Conservation (phyloP, 2,888 invertebrate species). For the Drosophila hamatofila region DNA sequence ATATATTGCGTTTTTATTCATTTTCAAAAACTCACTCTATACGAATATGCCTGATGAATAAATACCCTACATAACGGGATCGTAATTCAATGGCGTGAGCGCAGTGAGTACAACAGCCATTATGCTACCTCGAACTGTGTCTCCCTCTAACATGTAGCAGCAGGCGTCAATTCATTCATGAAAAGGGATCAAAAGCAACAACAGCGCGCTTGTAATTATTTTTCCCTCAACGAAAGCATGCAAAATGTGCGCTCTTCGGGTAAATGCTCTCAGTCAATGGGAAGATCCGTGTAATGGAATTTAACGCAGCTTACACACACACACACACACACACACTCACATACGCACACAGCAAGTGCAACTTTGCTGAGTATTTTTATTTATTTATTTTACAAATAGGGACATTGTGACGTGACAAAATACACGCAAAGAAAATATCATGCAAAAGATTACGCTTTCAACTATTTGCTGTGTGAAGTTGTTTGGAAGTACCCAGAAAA, state of each 20-base stretch:
- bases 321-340: neutral
- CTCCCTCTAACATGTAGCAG: neutral
- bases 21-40: too few relatives aligned
- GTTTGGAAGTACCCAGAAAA: neutral
- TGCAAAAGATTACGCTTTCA: neutral
- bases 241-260: neutral
- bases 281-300: neutral
- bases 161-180: neutral
- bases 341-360: neutral
- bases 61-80: slow-evolving; percentile 2
- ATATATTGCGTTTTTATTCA: neutral
- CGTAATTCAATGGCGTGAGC: neutral
- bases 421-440: neutral
- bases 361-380: slow-evolving; percentile 1
- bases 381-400: neutral
- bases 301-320: neutral
- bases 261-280: neutral
- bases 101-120: neutral
- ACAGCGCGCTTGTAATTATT: neutral
- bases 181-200: slow-evolving; percentile 8
- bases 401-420: neutral
- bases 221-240: neutral
- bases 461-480: neutral
- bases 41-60: neutral
- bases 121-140: neutral